Conservation (phyloP, 2,888 invertebrate genomes). For the Noctua comes region DNA sequence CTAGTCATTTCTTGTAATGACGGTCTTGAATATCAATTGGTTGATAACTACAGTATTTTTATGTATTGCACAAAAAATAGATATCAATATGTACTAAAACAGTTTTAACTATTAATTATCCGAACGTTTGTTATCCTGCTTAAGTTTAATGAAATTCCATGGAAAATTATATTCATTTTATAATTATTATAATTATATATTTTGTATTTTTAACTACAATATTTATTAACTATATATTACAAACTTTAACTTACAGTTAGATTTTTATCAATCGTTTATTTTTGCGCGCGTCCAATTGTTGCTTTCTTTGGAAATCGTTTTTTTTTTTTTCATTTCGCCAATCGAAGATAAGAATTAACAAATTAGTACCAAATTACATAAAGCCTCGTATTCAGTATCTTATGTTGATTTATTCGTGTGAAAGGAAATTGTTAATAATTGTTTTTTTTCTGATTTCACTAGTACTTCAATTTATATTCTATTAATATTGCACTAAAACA, state of each 20-base stretch:
- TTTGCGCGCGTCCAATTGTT: conserved; percentile 79
- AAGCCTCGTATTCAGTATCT: conserved; percentile 20
- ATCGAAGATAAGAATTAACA: conserved; percentile 53
- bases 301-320: conserved; percentile 65
- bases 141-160: conserved; percentile 88
- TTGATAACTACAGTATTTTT: background rate
- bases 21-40: background rate
- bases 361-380: conserved; percentile 28
- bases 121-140: conserved; percentile 76
- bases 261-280: conserved; percentile 87
- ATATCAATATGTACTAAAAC: conserved; percentile 54
- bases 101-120: conserved; percentile 46
- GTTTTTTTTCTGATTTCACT: background rate
- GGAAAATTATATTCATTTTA: conserved; percentile 90
- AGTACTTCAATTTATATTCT: background rate
- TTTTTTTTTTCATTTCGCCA: conserved; percentile 52
- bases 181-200: conserved; percentile 87
- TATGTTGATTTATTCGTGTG: background rate
- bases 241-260: conserved; percentile 88
- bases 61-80: conserved; percentile 42
- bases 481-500: conserved; percentile 2
- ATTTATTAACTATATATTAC: conserved; percentile 90
- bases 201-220: conserved; percentile 90
- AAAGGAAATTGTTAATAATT: background rate
- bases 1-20: background rate